phyloP scores from a whole-genome alignment of 2,888 invertebrate genomes.

The Lamellibrachia columna region DNA sequence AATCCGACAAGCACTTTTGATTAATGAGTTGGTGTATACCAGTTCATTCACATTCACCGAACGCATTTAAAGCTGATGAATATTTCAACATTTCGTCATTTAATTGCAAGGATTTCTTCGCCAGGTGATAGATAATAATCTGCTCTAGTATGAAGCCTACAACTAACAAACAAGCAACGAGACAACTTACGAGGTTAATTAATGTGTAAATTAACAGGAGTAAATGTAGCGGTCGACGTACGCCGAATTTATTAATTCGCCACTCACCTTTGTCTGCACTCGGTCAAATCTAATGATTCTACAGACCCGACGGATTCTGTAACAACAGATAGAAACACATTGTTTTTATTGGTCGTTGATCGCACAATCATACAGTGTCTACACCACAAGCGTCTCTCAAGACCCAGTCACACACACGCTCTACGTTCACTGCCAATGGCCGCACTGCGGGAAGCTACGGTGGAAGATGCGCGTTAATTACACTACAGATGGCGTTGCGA shows the following conservation, averaged over 20 bases:
- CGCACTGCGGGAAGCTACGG: not conserved
- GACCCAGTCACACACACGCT: not conserved
- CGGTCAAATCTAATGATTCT: not conserved
- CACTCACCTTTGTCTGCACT: not conserved
- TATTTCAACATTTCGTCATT: not conserved
- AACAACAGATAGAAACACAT: not conserved
- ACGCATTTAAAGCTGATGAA: not conserved
- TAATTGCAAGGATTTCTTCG: not conserved
- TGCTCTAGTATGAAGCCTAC: not conserved
- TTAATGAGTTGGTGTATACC: not conserved
- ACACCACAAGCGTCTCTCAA: not conserved
- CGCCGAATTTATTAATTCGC: not conserved
- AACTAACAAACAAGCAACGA: not conserved
- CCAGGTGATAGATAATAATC: not conserved
- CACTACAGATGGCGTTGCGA: constrained; percentile 12
- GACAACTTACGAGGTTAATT: not conserved
- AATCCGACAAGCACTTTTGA: not conserved
- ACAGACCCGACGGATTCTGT: not conserved
- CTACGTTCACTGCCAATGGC: not conserved
- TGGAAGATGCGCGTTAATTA: not conserved
- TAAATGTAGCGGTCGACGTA: not conserved
- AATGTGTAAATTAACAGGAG: not conserved
- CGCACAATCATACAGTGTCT: not conserved
- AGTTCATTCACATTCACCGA: not conserved
- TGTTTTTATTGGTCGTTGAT: not conserved